These are phyloP conservation scores for Parasteatoda tepidariorum DNA, from an alignment of 1,140 invertebrate species.

Conservation along the genomic window DNA sequence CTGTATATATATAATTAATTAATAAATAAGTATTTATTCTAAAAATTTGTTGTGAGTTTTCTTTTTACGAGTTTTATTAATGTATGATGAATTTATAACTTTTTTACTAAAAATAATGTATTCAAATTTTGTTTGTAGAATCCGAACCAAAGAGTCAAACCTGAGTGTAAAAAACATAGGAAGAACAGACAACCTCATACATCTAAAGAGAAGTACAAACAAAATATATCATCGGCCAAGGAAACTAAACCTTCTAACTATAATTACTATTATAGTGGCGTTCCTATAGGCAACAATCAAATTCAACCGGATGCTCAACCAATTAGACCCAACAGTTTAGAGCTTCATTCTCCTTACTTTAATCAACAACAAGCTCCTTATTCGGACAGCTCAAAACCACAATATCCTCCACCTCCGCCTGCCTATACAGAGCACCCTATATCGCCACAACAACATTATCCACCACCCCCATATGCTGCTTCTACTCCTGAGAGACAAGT, in stretches of 20 bases:
- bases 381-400: conserved; percentile 62
- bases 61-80: no score
- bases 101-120: no score
- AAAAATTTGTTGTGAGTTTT: no score
- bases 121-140: conserved; percentile 24
- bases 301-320: conserved; percentile 66
- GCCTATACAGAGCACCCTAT: conserved; percentile 63
- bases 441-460: conserved; percentile 61
- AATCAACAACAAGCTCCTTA: conserved; percentile 42
- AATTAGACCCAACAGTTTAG: conserved; percentile 81
- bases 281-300: conserved; percentile 68
- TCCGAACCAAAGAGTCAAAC: conserved; percentile 36
- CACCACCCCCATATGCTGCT: conserved; percentile 59
- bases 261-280: conserved; percentile 24
- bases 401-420: conserved; percentile 64
- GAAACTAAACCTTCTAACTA: conserved; percentile 59
- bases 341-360: conserved; percentile 66
- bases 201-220: conserved; percentile 84
- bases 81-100: no score
- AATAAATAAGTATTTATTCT: no score
- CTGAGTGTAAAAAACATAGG: conserved; percentile 73
- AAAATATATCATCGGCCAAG: conserved; percentile 75
- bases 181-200: conserved; percentile 87
- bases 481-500: conserved; percentile 67
- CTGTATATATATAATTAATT: no score